A percentile compares a stretch with the other conserved stretches of the same genome.
phyloP scores from a whole-genome alignment of 2,113 vertebrate species.

The Upupa epops region DNA sequence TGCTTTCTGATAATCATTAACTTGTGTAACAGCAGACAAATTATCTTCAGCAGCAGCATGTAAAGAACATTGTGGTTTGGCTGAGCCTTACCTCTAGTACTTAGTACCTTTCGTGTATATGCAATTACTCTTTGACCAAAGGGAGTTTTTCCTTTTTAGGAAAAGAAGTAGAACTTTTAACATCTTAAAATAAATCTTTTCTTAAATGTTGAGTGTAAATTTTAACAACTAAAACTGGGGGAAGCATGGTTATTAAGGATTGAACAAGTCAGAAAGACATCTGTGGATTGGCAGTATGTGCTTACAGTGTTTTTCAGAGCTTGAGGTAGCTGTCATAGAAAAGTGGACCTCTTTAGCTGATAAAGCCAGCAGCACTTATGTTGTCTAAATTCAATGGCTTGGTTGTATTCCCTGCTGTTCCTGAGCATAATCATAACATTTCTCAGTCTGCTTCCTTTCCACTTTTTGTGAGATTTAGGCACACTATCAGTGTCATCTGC shows the following conservation, averaged over 20 bases:
- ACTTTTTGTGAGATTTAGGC: background rate
- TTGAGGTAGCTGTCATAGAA: background rate
- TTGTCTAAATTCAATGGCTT: background rate
- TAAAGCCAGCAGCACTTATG: background rate
- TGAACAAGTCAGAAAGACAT: background rate
- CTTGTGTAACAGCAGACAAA: slow-evolving; percentile 54
- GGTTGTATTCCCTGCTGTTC: background rate
- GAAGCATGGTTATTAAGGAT: background rate
- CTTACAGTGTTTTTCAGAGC: background rate
- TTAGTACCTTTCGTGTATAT: background rate
- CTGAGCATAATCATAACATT: background rate
- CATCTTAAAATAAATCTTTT: slow-evolving; percentile 13
- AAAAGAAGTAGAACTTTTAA: background rate
- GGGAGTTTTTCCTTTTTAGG: background rate
- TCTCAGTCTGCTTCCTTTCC: background rate
- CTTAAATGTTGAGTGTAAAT: background rate
- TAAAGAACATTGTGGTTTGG: slow-evolving; percentile 44
- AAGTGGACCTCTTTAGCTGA: background rate
- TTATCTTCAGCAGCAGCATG: slow-evolving; percentile 28
- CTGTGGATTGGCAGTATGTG: background rate
- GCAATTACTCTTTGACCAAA: background rate
- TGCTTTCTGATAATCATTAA: slow-evolving; percentile 58
- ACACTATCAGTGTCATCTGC: background rate
- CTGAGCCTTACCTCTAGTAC: slow-evolving; percentile 18
- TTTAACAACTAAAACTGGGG: background rate